Evolutionary conservation across 2,113 vertebrate species (phyloP), one percentile per base, ranked within the genome.

Genomic region (Tragulus kanchil): DNA sequence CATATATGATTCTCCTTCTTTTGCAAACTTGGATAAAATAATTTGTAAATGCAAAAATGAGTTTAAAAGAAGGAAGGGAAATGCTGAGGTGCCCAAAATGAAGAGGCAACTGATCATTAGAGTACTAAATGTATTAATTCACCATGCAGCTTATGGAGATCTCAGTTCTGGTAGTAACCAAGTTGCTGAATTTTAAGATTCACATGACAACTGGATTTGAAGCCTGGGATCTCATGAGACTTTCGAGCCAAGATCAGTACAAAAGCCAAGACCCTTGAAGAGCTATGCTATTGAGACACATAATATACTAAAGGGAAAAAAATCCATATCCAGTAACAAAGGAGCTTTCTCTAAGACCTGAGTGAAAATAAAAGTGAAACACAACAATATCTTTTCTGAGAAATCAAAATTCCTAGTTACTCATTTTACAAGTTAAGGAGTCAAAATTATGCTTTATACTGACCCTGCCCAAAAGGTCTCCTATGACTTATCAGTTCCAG

Each of bases 391-490:
- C 48, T 91, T 83, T 83, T 91, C 64, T 89, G 82, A 36, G 58
- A 95, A 96, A 85, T 85, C 31, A 59, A 56, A 94, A 64, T 25
- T 11, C 17, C 17, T 75, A 26, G 31, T 25, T 93, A 45, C 85
- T 7, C 3, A 36, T 52, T 50, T 79, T 88, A 31, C 3, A 21
- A 36, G 23, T 71, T 75, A 71, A 3, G 10, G 6, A 75, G 14
- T 17, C 62, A 62, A 11, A 85, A 25, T 81, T 85, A 56, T 6
- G 62, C 8, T 71, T 81, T 62, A 31, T 77, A 85, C 31, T 95
- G 48, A 75, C 10, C 17, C 19, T 61, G 36, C n/a, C n/a, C n/a
- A n/a, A n/a, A n/a, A 79, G 25, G 21, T 90, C 65, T 61, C 7
- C 26, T 6, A 45, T 59, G 23, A 21, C 26, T 65, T 64, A 75